phyloP scores from a whole-genome alignment of 2,113 vertebrate species.

The Puntigrus tetrazona region DNA sequence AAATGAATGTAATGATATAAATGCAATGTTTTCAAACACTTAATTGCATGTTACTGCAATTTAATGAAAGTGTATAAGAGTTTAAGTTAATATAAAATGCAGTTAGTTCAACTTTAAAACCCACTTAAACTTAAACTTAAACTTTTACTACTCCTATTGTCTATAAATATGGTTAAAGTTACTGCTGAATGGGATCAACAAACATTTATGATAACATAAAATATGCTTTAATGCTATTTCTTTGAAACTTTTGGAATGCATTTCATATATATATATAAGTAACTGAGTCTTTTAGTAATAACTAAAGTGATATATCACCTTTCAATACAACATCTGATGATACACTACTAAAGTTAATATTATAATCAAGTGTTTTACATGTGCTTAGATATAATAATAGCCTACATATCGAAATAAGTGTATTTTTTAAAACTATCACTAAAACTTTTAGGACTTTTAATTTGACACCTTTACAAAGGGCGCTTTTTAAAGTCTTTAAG shows the following conservation, averaged over 20 bases:
- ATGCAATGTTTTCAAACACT: not conserved
- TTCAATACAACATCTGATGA: not conserved
- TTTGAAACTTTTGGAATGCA: not conserved
- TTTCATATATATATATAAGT: not conserved
- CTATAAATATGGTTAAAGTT: not conserved
- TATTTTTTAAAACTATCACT: too few relatives aligned
- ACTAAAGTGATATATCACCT: too few relatives aligned
- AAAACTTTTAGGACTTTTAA: not conserved
- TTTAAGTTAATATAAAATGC: not conserved
- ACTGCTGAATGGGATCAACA: not conserved
- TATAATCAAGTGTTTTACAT: not conserved
- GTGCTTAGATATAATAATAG: too few relatives aligned
- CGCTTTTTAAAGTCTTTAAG: not conserved
- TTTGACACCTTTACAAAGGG: not conserved
- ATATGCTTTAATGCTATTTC: not conserved
- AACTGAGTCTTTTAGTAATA: not conserved
- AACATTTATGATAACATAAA: not conserved
- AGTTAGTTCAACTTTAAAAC: not conserved
- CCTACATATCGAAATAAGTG: too few relatives aligned
- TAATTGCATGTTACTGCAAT: not conserved
- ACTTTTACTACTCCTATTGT: not conserved
- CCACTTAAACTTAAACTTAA: not conserved
- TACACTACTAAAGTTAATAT: not conserved
- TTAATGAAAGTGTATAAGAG: not conserved
- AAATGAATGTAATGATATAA: not conserved